phyloP scores from a whole-genome alignment of 2,797 vertebrate species.

The Molothrus ater region DNA sequence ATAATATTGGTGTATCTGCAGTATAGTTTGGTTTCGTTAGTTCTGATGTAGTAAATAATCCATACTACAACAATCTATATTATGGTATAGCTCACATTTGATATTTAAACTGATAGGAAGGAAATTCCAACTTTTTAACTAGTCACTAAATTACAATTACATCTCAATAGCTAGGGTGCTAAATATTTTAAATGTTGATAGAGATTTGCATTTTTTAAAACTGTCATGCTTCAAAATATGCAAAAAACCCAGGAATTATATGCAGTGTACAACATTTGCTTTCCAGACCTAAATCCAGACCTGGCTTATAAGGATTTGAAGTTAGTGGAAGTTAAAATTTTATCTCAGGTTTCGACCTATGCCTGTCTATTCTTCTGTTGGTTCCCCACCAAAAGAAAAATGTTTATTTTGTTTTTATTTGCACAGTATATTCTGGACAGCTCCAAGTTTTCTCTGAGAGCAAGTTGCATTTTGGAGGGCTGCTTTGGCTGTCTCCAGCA shows the following conservation, averaged over 20 bases:
- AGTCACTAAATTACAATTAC: background rate
- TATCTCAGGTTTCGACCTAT: background rate
- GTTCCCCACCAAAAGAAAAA: rapidly evolving
- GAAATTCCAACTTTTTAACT: background rate
- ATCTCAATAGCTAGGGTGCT: background rate
- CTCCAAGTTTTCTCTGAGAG: background rate
- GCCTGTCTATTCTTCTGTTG: background rate
- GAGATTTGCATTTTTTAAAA: background rate
- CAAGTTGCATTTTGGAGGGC: background rate
- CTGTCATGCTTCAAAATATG: background rate
- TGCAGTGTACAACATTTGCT: rapidly evolving
- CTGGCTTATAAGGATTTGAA: background rate
- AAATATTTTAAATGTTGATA: background rate
- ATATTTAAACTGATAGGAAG: background rate
- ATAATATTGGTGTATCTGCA: background rate
- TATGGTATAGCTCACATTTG: background rate
- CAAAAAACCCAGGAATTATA: rapidly evolving
- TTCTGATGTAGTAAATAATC: background rate
- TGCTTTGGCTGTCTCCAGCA: background rate
- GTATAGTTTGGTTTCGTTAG: background rate
- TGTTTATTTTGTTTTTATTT: background rate
- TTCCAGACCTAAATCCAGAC: background rate
- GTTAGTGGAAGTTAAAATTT: background rate
- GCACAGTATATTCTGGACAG: background rate
- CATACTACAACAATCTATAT: background rate